Evolutionary conservation across 2,888 invertebrate species (phyloP).

Genomic region (Mythimna loreyi): DNA sequence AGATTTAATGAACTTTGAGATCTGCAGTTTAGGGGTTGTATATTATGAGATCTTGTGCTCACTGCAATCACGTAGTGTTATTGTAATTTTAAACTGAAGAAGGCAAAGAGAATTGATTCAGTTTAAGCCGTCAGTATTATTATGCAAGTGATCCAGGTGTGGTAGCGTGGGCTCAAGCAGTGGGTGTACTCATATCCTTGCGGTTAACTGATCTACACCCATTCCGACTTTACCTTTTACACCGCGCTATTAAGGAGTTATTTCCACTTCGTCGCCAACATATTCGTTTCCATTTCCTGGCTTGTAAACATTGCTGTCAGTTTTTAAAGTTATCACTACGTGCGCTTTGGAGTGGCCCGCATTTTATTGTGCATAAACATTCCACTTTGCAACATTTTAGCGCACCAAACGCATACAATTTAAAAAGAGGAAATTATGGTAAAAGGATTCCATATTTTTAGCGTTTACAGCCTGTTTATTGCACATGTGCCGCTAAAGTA

Average conservation of each 20-base stretch:
- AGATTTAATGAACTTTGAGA: not conserved
- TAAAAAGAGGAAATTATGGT: constrained; percentile 71
- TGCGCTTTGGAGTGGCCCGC: constrained; percentile 30
- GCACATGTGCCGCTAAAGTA: constrained; percentile 67
- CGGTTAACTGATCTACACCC: constrained; percentile 49
- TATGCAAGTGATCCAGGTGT: constrained; percentile 59
- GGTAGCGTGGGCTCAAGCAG: constrained; percentile 58
- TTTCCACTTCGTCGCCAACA: constrained; percentile 27
- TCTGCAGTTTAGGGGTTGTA: not conserved
- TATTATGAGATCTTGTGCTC: too few species aligned
- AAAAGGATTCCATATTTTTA: constrained; percentile 72
- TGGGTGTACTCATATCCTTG: constrained; percentile 63
- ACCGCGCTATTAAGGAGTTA: constrained; percentile 37
- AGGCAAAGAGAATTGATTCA: constrained; percentile 24
- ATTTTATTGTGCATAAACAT: constrained; percentile 51
- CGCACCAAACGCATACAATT: constrained; percentile 60
- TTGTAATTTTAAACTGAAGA: constrained; percentile 26
- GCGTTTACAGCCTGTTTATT: constrained; percentile 74
- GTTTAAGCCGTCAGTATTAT: constrained; percentile 37
- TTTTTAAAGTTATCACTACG: constrained; percentile 36
- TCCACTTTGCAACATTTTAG: constrained; percentile 62
- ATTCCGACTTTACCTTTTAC: constrained; percentile 43
- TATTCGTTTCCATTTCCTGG: constrained; percentile 30
- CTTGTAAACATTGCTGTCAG: constrained; percentile 33
- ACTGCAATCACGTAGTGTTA: not conserved